Conservation (phyloP, 2,797 vertebrate species). For the Anguilla megastoma region DNA sequence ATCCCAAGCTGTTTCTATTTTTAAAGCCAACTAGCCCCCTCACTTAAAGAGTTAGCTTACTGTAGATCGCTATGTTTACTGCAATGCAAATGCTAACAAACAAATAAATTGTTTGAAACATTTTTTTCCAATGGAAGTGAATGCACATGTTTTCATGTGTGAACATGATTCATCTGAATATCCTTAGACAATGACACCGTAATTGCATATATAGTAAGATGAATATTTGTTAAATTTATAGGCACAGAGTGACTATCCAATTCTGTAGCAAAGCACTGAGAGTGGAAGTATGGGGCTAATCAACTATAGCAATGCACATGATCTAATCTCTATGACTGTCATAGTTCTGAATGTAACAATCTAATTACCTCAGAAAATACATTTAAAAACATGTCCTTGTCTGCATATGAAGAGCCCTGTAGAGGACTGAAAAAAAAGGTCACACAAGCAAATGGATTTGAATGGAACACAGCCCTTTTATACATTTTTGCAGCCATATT, state of each 20-base stretch:
- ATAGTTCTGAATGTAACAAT: neutral
- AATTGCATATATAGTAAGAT: neutral
- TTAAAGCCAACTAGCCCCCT: neutral
- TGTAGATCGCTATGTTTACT: neutral
- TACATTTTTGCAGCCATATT: too few relatives aligned
- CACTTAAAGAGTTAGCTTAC: neutral
- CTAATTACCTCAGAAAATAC: neutral
- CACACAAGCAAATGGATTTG: neutral
- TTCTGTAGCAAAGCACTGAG: neutral
- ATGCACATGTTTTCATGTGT: neutral
- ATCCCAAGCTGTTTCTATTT: neutral
- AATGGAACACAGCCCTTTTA: neutral
- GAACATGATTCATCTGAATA: neutral
- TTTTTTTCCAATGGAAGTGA: neutral
- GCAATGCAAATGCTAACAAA: neutral
- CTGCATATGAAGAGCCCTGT: neutral
- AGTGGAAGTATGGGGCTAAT: neutral
- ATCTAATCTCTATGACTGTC: neutral
- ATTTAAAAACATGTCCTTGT: neutral
- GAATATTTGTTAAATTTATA: neutral
- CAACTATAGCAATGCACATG: neutral
- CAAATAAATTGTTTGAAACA: neutral
- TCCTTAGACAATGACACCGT: neutral
- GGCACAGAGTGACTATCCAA: neutral
- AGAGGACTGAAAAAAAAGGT: neutral